Evolutionary conservation across 1,140 invertebrate genomes (phyloP).

Genomic region (Listronotus bonariensis): DNA sequence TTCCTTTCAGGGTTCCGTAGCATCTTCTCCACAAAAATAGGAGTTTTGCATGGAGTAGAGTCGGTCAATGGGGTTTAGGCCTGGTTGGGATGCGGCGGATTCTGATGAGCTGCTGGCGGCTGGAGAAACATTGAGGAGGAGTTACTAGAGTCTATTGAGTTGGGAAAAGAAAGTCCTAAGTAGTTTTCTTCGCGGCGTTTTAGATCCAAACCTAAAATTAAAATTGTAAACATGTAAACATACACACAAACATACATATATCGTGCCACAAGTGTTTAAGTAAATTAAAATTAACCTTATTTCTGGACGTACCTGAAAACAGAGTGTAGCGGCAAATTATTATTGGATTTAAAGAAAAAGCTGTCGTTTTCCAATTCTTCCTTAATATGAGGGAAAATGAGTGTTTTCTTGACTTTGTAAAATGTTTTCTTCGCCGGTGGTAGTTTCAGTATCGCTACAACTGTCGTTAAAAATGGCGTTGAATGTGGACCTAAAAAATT

Average conservation of each 20-base stretch:
- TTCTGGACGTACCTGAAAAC: constrained; percentile 38
- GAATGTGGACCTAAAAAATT: constrained; percentile 54
- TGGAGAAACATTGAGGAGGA: constrained; percentile 44
- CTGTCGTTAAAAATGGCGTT: constrained; percentile 57
- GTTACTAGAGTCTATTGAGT: constrained; percentile 41
- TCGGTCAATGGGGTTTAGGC: constrained; percentile 66
- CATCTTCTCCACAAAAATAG: constrained; percentile 65
- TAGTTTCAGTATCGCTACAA: constrained; percentile 59
- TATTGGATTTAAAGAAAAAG: constrained; percentile 50
- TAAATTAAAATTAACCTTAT: too few relatives aligned
- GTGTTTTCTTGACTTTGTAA: constrained; percentile 41
- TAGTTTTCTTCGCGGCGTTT: constrained; percentile 45
- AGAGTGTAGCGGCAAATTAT: constrained; percentile 41
- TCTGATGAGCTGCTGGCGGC: constrained; percentile 50
- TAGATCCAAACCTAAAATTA: constrained; percentile 37
- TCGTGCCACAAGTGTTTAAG: too few relatives aligned
- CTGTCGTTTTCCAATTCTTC: constrained; percentile 53
- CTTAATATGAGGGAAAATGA: constrained; percentile 54
- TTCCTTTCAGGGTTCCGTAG: constrained; percentile 47
- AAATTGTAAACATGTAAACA: not conserved
- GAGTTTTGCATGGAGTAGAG: constrained; percentile 69
- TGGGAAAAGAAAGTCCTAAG: constrained; percentile 40
- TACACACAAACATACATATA: too few relatives aligned
- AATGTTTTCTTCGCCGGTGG: constrained; percentile 45
- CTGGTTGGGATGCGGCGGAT: constrained; percentile 42